Conservation (phyloP, 92 coral and sea anemone genomes). For the Palythoa heliodiscus region DNA sequence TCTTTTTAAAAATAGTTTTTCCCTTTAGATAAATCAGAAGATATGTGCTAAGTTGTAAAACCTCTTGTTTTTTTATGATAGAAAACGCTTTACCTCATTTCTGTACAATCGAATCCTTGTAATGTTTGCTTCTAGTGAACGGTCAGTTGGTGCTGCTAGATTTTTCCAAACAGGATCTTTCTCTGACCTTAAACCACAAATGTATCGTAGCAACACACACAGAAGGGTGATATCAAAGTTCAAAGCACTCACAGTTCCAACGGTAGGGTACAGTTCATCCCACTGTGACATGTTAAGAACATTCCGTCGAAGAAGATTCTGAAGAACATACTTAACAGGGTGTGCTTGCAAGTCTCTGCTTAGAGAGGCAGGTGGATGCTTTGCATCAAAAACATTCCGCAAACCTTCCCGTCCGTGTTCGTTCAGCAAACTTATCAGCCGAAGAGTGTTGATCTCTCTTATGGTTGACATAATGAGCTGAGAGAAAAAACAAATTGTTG, state of each 20-base stretch:
- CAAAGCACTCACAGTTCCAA: constrained; percentile 41
- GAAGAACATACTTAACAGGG: constrained; percentile 9
- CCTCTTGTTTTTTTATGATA: too few relatives aligned
- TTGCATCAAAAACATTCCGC: constrained; percentile 44
- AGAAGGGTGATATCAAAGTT: constrained; percentile 64
- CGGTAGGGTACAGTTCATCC: constrained; percentile 64
- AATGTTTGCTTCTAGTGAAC: constrained; percentile 52
- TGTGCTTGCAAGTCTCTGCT: constrained; percentile 6
- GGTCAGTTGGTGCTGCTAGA: constrained; percentile 53
- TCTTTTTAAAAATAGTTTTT: too few relatives aligned
- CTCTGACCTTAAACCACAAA: constrained; percentile 56
- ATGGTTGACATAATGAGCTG: not conserved
- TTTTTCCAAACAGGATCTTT: constrained; percentile 48
- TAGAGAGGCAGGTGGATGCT: constrained; percentile 42
- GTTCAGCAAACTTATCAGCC: constrained; percentile 50
- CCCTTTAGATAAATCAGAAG: too few relatives aligned
- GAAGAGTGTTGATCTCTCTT: not conserved
- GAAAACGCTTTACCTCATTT: constrained; percentile 31
- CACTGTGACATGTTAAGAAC: constrained; percentile 57
- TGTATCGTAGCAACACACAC: constrained; percentile 54
- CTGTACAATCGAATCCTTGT: constrained; percentile 55
- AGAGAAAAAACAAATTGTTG: too few relatives aligned
- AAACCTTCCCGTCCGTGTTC: constrained; percentile 46
- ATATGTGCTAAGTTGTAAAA: too few relatives aligned
- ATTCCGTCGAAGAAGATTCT: constrained; percentile 27